These are phyloP conservation scores for Suillia variegata DNA, from an alignment of 2,888 invertebrate species.

Conservation along the genomic window DNA sequence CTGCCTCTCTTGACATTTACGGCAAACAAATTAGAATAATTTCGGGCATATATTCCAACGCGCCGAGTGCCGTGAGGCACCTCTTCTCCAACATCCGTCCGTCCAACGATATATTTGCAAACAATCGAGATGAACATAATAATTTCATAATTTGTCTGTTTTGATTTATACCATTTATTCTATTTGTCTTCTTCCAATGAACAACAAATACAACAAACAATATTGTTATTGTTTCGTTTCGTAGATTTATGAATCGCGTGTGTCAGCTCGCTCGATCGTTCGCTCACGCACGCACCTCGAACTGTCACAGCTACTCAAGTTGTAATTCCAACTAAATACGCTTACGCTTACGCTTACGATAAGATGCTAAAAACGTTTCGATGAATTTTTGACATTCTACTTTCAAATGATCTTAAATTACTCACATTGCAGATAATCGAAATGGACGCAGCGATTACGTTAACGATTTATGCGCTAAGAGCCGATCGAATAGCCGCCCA, in stretches of 20 bases:
- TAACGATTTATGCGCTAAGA: constrained; percentile 21
- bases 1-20: constrained; percentile 4
- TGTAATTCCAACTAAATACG: constrained; percentile 44
- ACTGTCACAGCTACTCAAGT: too few species aligned
- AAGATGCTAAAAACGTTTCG: constrained; percentile 29
- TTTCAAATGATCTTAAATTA: constrained; percentile 51
- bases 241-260: too few species aligned
- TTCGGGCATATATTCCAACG: neutral
- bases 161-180: too few species aligned
- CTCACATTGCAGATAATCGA: constrained; percentile 51
- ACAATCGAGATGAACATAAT: too few species aligned
- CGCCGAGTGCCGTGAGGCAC: too few species aligned
- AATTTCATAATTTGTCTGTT: too few species aligned
- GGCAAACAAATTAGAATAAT: neutral
- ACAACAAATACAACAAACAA: neutral
- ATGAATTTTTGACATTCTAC: constrained; percentile 40
- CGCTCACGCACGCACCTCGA: neutral
- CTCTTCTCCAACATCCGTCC: too few species aligned
- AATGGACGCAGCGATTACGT: constrained; percentile 49
- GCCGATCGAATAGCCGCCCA: neutral
- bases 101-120: too few species aligned
- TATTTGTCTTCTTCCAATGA: too few species aligned
- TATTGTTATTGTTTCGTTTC: too few species aligned
- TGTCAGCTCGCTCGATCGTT: neutral
- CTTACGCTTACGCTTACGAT: too few species aligned